phyloP scores from a whole-genome alignment of 53 echinoderm and acorn worm genomes.

The Apostichopus leukothele region DNA sequence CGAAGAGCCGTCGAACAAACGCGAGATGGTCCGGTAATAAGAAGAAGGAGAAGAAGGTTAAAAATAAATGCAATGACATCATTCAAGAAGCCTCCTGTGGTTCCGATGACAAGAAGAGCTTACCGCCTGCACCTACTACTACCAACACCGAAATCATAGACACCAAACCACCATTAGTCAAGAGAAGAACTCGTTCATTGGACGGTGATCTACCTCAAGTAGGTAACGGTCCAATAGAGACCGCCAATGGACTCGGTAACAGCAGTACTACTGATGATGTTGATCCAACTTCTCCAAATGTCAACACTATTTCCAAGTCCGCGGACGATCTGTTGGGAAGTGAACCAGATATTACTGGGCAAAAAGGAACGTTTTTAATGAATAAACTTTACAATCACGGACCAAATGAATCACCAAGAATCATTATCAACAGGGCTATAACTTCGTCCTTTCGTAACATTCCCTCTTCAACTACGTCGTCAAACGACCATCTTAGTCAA shows the following conservation, averaged over 20 bases:
- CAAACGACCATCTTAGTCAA: not conserved
- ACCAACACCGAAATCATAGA: not conserved
- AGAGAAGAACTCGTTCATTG: conserved; percentile 30
- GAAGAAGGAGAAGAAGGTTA: not conserved
- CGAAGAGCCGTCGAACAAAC: conserved; percentile 6
- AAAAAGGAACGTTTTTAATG: not conserved
- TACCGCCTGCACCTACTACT: not conserved
- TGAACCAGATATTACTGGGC: not conserved
- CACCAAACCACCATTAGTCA: conserved; percentile 7
- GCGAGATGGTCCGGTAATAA: conserved; percentile 22
- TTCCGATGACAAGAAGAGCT: not conserved
- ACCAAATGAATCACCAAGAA: conserved; percentile 41
- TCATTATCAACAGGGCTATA: conserved; percentile 33
- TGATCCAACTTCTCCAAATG: not conserved
- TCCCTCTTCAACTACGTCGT: conserved; percentile 18
- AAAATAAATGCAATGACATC: not conserved
- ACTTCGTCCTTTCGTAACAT: conserved; percentile 17
- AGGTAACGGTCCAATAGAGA: not conserved
- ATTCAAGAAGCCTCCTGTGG: conserved; percentile 6
- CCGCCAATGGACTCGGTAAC: not conserved
- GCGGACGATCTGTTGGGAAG: conserved; percentile 21
- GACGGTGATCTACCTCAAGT: not conserved
- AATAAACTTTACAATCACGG: not conserved
- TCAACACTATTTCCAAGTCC: conserved; percentile 22
- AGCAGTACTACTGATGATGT: not conserved